Evolutionary conservation across 2,888 invertebrate species (phyloP).

Genomic region (Podotricha telesiphe): DNA sequence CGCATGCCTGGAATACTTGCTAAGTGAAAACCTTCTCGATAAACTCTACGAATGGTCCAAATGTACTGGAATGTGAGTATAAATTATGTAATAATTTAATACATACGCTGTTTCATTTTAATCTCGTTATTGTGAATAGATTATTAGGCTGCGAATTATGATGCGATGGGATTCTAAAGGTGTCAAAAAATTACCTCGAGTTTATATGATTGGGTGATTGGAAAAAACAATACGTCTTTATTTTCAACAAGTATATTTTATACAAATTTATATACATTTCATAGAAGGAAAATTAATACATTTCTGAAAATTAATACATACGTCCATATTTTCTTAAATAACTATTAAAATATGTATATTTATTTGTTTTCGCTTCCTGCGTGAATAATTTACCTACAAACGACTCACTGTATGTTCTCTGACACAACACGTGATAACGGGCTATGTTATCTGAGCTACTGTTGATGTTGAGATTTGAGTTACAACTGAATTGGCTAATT

Average conservation of each 20-base stretch:
- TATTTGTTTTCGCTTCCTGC: slow-evolving; percentile 28
- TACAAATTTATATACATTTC: no score
- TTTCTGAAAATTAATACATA: neutral
- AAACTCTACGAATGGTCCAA: slow-evolving; percentile 94
- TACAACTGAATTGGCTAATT: slow-evolving; percentile 23
- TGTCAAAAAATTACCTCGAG: no score
- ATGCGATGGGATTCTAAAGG: no score
- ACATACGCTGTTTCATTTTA: no score
- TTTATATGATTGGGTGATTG: no score
- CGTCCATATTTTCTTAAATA: no score
- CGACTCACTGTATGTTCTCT: neutral
- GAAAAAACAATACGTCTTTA: no score
- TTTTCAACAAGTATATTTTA: no score
- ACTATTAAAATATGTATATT: neutral
- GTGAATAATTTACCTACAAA: slow-evolving; percentile 33
- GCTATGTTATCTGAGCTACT: slow-evolving; percentile 23
- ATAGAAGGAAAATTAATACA: no score
- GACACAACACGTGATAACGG: slow-evolving; percentile 15
- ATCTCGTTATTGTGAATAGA: no score
- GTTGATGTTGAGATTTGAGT: slow-evolving; percentile 2
- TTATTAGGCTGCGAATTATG: no score
- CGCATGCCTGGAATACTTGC: slow-evolving; percentile 90
- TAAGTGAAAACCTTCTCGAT: slow-evolving; percentile 93
- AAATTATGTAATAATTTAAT: neutral
- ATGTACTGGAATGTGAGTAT: slow-evolving; percentile 89